Base-by-base conservation (phyloP, 1,140 invertebrate species). In the Antheraea pernyi region DNA sequence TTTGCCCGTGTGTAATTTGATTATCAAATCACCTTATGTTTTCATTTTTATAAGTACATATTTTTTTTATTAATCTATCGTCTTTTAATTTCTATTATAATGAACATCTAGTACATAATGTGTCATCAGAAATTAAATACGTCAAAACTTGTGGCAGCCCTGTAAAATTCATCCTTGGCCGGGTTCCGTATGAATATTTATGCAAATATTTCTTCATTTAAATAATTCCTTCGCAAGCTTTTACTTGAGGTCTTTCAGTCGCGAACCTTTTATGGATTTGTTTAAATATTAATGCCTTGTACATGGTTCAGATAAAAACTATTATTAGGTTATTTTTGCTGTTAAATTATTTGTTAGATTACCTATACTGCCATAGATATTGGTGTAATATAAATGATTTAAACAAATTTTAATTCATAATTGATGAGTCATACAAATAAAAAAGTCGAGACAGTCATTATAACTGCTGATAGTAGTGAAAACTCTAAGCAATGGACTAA, bases 191-290 rank as follows among this genome's bases (percentile, higher is more conserved):
- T 65, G 64, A 65, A 65, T 65, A 65, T 65, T 65, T 46, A 65
- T 48, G 64, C 64, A 65, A 65, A 48, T 48, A 48, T 63, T 30
- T 63, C 61, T 63, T 65, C 64, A 65, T 65, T 65, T 65, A 65
- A 65, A 65, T 65, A 48, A 48, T 65, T 48, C 64, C 18, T 22
- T 65, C 64, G 37, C n/a, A 53, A 65, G 64, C 18, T 65, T 48
- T 65, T 22, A 22, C 18, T 65, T 65, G 64, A 65, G 64, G 64
- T 65, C 36, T 65, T 65, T 48, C 36, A 65, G 39, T 65, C 46
- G 11, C 39, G 30, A 13, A 36, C 61, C 61, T 63, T 63, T 63
- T 63, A 30, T 37, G 61, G 61, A 63, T 63, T 63, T 63, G 30
- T 63, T 63, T 63, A n/a, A 22, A 30, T 63, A 37, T 63, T 36